phyloP scores from a whole-genome alignment of 2,797 vertebrate species.

The Tolypeutes matacus region DNA sequence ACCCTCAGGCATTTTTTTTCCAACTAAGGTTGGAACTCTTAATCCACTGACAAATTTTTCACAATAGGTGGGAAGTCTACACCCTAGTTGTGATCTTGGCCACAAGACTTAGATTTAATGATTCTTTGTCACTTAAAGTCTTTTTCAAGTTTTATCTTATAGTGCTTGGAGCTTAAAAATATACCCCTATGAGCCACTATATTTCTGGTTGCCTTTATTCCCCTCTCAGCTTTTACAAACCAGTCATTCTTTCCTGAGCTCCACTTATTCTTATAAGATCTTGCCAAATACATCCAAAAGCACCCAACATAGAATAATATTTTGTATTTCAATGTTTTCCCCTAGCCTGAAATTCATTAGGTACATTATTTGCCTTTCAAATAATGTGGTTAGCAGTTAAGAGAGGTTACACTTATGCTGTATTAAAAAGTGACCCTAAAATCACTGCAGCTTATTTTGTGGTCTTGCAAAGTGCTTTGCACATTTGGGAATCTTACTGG shows the following conservation, averaged over 20 bases:
- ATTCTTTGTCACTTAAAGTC: slow-evolving; percentile 8
- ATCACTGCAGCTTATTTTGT: background rate
- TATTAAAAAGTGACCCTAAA: background rate
- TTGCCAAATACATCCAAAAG: background rate
- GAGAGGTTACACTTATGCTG: background rate
- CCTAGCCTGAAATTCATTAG: background rate
- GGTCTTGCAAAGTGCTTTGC: background rate
- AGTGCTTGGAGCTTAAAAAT: slow-evolving; percentile 11
- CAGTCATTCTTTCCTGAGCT: background rate
- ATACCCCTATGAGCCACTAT: background rate
- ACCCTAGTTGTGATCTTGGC: background rate
- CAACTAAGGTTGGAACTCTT: background rate
- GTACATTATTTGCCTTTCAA: slow-evolving; percentile 16
- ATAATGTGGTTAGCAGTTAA: background rate
- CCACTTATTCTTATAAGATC: background rate
- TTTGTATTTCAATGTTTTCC: background rate
- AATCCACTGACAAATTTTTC: background rate
- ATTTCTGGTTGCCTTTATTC: background rate
- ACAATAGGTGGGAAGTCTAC: background rate
- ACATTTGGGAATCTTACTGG: background rate
- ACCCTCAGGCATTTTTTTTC: background rate
- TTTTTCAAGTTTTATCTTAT: slow-evolving; percentile 26
- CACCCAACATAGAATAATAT: background rate
- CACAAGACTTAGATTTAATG: slow-evolving; percentile 49
- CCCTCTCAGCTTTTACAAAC: slow-evolving; percentile 13